Evolutionary conservation across 2,113 vertebrate genomes (phyloP).

Genomic region (Labeo rohita): DNA sequence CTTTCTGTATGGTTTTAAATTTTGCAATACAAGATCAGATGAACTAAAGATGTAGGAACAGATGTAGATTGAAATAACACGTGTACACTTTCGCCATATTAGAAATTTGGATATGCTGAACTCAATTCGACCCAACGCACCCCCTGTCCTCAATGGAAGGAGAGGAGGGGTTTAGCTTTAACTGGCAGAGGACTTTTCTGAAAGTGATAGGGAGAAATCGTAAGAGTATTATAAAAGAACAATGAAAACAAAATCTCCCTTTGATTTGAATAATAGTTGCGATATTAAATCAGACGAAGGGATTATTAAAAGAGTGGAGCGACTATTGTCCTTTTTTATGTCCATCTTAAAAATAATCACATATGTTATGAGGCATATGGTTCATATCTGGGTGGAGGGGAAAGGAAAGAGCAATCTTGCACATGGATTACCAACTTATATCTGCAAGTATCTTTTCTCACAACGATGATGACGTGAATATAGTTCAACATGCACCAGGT

Average conservation of each 20-base stretch:
- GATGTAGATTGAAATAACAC: neutral
- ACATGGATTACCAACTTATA: conserved; percentile 53
- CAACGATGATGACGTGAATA: conserved; percentile 6
- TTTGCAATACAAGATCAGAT: neutral
- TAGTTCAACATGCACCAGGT: conserved; percentile 4
- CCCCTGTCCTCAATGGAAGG: neutral
- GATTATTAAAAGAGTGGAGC: conserved; percentile 52
- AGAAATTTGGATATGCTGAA: neutral
- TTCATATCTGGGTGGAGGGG: conserved; percentile 24
- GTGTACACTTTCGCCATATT: conserved; percentile 4
- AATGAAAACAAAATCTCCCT: conserved; percentile 58
- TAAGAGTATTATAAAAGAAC: conserved; percentile 59
- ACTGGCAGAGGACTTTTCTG: conserved; percentile 47
- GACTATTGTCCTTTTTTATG: conserved; percentile 45
- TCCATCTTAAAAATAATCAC: conserved; percentile 42
- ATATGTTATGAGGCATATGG: conserved; percentile 61
- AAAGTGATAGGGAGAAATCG: conserved; percentile 51
- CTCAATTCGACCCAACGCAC: neutral
- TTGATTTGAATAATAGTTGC: conserved; percentile 59
- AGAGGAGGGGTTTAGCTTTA: conserved; percentile 43
- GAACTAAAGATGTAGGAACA: conserved; percentile 1
- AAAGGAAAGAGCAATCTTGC: conserved; percentile 54
- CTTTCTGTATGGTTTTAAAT: neutral
- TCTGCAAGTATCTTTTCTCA: conserved; percentile 49
- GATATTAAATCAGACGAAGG: conserved; percentile 52